Conservation (phyloP, 2,113 vertebrate species). For the Psilopogon haemacephalus region DNA sequence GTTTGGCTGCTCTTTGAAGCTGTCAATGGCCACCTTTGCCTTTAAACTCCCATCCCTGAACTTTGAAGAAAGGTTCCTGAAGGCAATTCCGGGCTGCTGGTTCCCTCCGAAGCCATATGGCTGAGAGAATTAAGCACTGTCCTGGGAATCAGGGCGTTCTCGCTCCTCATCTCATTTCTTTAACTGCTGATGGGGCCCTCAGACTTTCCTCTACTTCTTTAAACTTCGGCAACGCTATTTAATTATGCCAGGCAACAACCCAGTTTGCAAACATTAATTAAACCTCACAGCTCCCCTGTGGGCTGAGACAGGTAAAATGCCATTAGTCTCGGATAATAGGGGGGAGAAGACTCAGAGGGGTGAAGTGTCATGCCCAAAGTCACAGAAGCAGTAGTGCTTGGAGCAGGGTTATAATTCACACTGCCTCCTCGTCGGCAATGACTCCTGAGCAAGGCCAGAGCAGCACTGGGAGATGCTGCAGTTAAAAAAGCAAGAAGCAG, state of each 20-base stretch:
- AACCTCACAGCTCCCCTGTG: conserved; percentile 60
- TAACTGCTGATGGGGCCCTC: conserved; percentile 51
- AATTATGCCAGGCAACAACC: conserved; percentile 66
- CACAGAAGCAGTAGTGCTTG: conserved; percentile 40
- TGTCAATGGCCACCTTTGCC: conserved; percentile 12
- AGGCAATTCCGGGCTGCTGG: conserved; percentile 35
- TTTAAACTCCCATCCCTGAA: conserved; percentile 53
- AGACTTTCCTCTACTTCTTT: conserved; percentile 59
- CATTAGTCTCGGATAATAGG: conserved; percentile 63
- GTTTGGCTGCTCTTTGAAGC: conserved; percentile 30
- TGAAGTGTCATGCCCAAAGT: conserved; percentile 59
- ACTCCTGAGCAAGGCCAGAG: not conserved
- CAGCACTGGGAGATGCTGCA: not conserved
- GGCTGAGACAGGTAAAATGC: conserved; percentile 65
- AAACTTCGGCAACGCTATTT: conserved; percentile 65
- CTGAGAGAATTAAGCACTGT: conserved; percentile 50
- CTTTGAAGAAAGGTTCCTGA: conserved; percentile 49
- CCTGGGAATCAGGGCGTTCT: conserved; percentile 61
- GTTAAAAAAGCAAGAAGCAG: not conserved
- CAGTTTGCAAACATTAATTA: conserved; percentile 71
- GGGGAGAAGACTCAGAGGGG: conserved; percentile 62
- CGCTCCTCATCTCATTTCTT: conserved; percentile 24
- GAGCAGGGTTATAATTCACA: conserved; percentile 40
- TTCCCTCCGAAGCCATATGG: conserved; percentile 53
- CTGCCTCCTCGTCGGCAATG: conserved; percentile 1